Percentiles rank a stretch among this genome's conserved stretches.
Conservation (phyloP, 1,140 invertebrate species). For the Notospermus geniculatus region DNA sequence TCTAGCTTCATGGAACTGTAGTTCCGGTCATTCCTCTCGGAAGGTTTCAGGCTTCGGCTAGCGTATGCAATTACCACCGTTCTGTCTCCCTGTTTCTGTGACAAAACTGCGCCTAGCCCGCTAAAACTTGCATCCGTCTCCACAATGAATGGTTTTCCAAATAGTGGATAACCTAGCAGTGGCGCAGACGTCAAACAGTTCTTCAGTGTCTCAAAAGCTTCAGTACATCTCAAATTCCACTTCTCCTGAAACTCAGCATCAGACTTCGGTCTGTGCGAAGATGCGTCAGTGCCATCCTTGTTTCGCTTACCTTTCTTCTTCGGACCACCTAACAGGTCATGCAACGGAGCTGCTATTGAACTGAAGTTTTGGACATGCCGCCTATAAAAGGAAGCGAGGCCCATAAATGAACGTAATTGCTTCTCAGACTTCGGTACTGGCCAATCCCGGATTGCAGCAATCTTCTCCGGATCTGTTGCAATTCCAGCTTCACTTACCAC, state of each 20-base stretch:
- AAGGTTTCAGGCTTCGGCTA: constrained; percentile 15
- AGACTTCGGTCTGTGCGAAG: constrained; percentile 5
- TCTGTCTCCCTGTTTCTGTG: constrained; percentile 26
- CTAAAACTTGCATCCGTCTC: constrained; percentile 26
- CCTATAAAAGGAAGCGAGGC: constrained; percentile 56
- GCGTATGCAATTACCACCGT: constrained; percentile 14
- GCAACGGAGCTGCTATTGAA: constrained; percentile 41
- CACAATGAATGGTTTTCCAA: constrained; percentile 25
- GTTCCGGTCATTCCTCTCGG: constrained; percentile 19
- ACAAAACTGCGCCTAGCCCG: constrained; percentile 37
- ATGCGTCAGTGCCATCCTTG: too few relatives aligned
- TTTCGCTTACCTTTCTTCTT: neutral
- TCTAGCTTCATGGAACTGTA: constrained; percentile 18
- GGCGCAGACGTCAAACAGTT: constrained; percentile 12
- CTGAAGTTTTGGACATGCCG: constrained; percentile 53
- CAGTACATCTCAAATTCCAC: constrained; percentile 15
- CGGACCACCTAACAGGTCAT: constrained; percentile 22
- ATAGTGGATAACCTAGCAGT: constrained; percentile 27
- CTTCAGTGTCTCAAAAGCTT: constrained; percentile 18
- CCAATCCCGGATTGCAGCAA: constrained; percentile 40
- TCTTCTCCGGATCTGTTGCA: constrained; percentile 12
- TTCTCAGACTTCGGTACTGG: constrained; percentile 44
- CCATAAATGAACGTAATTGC: constrained; percentile 55
- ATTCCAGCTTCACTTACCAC: constrained; percentile 13
- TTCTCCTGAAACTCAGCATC: neutral